A percentile compares a stretch with the other conserved stretches of the same genome.
These are phyloP conservation scores for Noctua janthina DNA, from an alignment of 2,888 invertebrate genomes.

Conservation along the genomic window DNA sequence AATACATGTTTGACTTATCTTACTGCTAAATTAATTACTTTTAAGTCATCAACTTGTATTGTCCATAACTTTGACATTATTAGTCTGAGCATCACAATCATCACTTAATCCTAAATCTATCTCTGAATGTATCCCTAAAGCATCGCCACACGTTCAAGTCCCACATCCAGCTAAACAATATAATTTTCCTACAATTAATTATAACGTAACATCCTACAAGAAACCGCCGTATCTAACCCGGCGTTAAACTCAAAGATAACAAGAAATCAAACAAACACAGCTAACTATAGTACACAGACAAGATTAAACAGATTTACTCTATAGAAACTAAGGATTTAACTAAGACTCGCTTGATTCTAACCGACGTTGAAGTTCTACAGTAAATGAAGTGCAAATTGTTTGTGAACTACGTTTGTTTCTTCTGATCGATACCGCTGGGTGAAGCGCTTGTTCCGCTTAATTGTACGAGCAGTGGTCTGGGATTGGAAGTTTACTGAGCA, in stretches of 20 bases:
- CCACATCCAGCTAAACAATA: background rate
- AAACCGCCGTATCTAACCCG: slow-evolving; percentile 1
- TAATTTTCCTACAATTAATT: slow-evolving; percentile 9
- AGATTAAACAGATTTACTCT: slow-evolving; percentile 62
- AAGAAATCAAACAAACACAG: slow-evolving; percentile 38
- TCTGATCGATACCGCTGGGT: slow-evolving; percentile 52
- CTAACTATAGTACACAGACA: slow-evolving; percentile 33
- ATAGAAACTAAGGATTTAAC: slow-evolving; percentile 46
- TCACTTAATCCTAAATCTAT: background rate
- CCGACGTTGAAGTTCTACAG: slow-evolving; percentile 62
- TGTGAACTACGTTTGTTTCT: slow-evolving; percentile 67
- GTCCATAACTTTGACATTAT: background rate
- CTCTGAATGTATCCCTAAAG: background rate
- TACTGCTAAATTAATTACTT: background rate
- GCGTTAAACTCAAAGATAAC: slow-evolving; percentile 31
- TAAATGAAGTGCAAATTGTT: slow-evolving; percentile 73
- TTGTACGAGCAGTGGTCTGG: slow-evolving; percentile 28
- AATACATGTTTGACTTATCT: background rate
- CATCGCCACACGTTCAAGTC: background rate
- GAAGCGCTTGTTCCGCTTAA: slow-evolving; percentile 48
- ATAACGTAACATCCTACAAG: background rate
- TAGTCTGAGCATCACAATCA: background rate
- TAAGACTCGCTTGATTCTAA: slow-evolving; percentile 45
- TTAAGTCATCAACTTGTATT: background rate
- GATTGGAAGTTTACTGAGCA: slow-evolving; percentile 20